These are phyloP conservation scores for Heterohyrax brucei DNA, from an alignment of 2,797 vertebrate species.

Conservation along the genomic window DNA sequence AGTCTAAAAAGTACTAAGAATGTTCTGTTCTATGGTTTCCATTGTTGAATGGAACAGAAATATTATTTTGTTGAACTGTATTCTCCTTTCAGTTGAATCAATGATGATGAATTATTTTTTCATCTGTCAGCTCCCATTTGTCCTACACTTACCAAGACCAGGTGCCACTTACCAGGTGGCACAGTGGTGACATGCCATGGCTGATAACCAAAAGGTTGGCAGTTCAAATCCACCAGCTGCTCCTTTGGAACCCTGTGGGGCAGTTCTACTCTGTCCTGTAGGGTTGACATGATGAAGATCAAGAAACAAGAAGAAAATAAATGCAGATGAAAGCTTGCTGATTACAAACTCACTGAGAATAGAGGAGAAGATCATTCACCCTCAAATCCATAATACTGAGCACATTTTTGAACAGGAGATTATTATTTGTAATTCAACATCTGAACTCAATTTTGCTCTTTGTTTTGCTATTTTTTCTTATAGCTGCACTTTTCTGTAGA, in stretches of 20 bases:
- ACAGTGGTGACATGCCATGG: no score
- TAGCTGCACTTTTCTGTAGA: background rate
- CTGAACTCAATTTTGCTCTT: background rate
- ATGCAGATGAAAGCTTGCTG: background rate
- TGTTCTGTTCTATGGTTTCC: conserved; percentile 45
- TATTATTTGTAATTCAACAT: background rate
- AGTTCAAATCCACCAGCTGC: no score
- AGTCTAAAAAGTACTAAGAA: background rate
- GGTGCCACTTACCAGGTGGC: no score
- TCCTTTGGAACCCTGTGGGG: no score
- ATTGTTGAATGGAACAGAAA: background rate
- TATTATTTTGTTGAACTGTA: background rate
- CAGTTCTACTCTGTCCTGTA: no score
- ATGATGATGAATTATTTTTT: background rate
- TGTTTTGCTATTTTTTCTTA: background rate
- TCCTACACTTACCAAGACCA: background rate
- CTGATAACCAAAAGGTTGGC: no score
- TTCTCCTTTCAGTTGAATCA: background rate
- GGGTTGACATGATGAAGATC: background rate
- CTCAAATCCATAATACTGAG: background rate
- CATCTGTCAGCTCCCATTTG: background rate
- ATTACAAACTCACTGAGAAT: background rate
- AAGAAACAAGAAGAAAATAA: background rate
- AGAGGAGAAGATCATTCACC: background rate
- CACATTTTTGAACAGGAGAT: background rate